These are phyloP conservation scores for Toxonevra muliebris DNA, from an alignment of 2,888 invertebrate species.

Conservation along the genomic window DNA sequence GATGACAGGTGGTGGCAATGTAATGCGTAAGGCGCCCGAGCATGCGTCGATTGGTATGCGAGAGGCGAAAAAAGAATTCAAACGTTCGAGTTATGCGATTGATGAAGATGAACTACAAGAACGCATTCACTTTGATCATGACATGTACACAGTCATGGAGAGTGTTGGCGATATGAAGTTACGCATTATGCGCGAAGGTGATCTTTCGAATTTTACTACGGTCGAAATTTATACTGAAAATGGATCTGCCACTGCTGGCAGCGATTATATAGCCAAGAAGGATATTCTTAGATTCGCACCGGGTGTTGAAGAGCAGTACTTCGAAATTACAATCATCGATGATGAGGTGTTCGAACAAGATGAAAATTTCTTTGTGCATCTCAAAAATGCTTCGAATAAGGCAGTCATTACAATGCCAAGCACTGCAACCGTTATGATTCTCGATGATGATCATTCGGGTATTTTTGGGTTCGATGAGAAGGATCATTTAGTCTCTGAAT, in stretches of 20 bases:
- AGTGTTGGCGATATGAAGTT: constrained; percentile 95
- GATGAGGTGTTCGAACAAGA: constrained; percentile 99
- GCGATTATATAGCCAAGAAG: constrained; percentile 87
- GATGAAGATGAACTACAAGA: constrained; percentile 73
- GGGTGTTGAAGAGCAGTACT: constrained; percentile 86
- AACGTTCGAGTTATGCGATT: constrained; percentile 49
- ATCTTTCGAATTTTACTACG: constrained; percentile 77
- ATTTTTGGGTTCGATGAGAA: constrained; percentile 90
- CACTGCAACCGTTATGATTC: constrained; percentile 95
- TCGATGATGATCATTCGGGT: constrained; percentile 99
- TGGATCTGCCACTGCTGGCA: constrained; percentile 95
- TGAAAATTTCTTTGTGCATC: constrained; percentile 95
- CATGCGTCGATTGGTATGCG: constrained; percentile 81
- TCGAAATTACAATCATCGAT: constrained; percentile 93
- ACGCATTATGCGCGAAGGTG: constrained; percentile 85
- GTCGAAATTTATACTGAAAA: constrained; percentile 96
- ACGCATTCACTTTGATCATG: constrained; percentile 90
- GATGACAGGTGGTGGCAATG: constrained; percentile 91
- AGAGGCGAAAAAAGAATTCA: constrained; percentile 67
- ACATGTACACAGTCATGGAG: constrained; percentile 98
- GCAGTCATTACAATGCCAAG: constrained; percentile 82
- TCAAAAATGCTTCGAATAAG: constrained; percentile 75
- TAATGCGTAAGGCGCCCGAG: constrained; percentile 87
- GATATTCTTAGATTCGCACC: constrained; percentile 88
- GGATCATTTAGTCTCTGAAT: constrained; percentile 87